phyloP scores from a whole-genome alignment of 2,888 invertebrate genomes.

The Sceliomorpha sp. region DNA sequence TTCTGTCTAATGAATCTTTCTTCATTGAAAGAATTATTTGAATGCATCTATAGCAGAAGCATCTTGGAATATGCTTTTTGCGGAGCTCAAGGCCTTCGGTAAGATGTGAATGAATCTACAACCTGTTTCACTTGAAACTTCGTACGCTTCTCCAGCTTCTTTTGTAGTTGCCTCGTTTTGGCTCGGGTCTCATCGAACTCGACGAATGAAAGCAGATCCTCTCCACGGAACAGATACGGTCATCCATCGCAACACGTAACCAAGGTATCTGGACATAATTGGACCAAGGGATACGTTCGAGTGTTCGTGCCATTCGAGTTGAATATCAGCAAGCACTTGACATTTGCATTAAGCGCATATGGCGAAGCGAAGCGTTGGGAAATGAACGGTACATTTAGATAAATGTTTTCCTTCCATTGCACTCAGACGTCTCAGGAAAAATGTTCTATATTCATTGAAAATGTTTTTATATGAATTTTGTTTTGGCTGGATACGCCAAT shows the following conservation, averaged over 20 bases:
- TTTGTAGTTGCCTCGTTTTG: constrained; percentile 40
- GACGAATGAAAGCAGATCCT: constrained; percentile 24
- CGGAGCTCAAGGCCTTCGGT: constrained; percentile 67
- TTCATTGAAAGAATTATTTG: constrained; percentile 26
- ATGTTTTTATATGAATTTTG: no score
- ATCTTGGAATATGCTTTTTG: constrained; percentile 67
- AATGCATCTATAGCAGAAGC: constrained; percentile 62
- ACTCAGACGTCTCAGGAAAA: no score
- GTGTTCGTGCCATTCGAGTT: constrained; percentile 6
- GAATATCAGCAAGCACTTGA: constrained; percentile 10
- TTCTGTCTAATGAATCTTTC: constrained; percentile 37
- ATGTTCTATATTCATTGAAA: no score
- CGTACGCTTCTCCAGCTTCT: constrained; percentile 59
- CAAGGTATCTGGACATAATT: constrained; percentile 12
- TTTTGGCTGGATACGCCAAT: no score
- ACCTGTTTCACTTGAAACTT: constrained; percentile 68
- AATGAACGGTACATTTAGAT: constrained; percentile 18
- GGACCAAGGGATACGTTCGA: constrained; percentile 1
- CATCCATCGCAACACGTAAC: neutral
- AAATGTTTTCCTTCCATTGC: constrained; percentile 21
- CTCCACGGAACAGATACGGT: constrained; percentile 13
- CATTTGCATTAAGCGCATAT: constrained; percentile 13
- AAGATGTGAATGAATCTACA: constrained; percentile 77
- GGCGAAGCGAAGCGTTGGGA: neutral
- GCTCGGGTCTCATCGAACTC: constrained; percentile 27